These are phyloP conservation scores for Lacerta agilis DNA, from an alignment of 2,797 vertebrate genomes.

Conservation along the genomic window DNA sequence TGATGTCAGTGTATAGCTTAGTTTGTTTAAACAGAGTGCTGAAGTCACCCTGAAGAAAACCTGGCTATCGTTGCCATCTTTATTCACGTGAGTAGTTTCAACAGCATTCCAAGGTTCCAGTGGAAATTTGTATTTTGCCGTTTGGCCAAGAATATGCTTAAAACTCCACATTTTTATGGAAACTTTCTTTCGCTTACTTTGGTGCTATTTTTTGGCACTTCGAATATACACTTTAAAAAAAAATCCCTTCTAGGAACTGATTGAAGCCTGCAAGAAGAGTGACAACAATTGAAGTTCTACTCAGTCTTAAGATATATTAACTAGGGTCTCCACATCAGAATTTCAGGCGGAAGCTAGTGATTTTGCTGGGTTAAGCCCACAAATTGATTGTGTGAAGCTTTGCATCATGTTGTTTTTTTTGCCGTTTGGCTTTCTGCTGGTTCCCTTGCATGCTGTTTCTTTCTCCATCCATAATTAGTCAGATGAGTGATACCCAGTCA, in stretches of 20 bases:
- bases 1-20: constrained; percentile 61
- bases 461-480: background rate
- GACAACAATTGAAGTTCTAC: background rate
- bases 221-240: background rate
- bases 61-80: constrained; percentile 60
- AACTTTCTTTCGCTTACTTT: constrained; percentile 7
- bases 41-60: constrained; percentile 68
- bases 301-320: background rate
- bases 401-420: background rate
- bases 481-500: background rate
- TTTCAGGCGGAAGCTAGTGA: background rate
- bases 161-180: constrained; percentile 35
- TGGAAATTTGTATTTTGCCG: constrained; percentile 46
- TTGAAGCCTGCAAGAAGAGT: background rate
- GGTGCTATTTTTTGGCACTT: background rate
- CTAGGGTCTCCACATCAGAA: background rate
- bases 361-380: background rate
- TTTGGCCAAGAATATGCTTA: constrained; percentile 41
- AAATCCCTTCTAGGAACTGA: background rate
- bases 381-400: background rate
- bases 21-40: constrained; percentile 67
- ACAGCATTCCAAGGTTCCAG: constrained; percentile 56
- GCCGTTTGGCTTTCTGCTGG: background rate
- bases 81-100: constrained; percentile 64
- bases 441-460: background rate